Conservation (phyloP, 2,113 vertebrate species). For the Cyphomyrus plagiostoma region DNA sequence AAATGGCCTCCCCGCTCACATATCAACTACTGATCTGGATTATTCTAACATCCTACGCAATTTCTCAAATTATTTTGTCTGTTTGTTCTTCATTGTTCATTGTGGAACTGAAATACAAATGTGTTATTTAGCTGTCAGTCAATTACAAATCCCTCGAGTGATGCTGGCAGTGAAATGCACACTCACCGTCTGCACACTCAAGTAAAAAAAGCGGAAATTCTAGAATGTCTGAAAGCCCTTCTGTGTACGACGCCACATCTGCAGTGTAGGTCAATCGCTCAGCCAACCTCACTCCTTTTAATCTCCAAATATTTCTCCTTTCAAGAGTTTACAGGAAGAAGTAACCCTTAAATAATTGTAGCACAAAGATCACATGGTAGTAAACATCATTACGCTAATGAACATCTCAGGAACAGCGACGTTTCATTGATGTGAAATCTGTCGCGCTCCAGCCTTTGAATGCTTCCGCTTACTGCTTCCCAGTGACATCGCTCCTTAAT, state of each 20-base stretch:
- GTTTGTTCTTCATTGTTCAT: not conserved
- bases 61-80: slow-evolving; percentile 14
- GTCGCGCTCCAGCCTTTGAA: not conserved
- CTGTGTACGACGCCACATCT: not conserved
- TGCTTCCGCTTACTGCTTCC: not conserved
- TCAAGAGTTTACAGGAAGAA: not conserved
- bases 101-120: not conserved
- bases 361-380: not conserved
- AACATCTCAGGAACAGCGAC: not conserved
- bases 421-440: not conserved
- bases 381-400: not conserved
- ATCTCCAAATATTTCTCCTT: not conserved
- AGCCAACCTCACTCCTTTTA: not conserved
- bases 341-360: not conserved
- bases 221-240: not conserved
- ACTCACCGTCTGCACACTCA: not conserved
- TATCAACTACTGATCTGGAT: slow-evolving; percentile 1
- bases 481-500: not conserved
- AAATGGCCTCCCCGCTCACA: not conserved
- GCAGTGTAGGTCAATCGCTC: not conserved
- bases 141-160: not conserved
- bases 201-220: not conserved
- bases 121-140: slow-evolving; percentile 8
- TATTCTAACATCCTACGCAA: not conserved
- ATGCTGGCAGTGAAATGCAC: not conserved